Evolutionary conservation across 2,113 vertebrate species (phyloP).

Genomic region (Brevimyrus niger): DNA sequence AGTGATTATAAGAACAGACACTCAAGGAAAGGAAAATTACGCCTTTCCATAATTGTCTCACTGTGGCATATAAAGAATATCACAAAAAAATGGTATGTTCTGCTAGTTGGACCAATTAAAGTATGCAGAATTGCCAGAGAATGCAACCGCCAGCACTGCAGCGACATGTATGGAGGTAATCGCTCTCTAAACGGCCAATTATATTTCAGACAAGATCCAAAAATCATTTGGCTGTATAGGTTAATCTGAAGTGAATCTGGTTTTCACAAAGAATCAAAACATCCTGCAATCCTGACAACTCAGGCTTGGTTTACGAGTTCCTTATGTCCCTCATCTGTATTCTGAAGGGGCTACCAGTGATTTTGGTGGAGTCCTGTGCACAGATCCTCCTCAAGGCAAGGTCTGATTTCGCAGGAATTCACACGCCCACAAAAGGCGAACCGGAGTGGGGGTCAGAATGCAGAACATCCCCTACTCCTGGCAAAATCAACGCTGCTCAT

Average conservation of each 20-base stretch:
- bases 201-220: slow-evolving; percentile 51
- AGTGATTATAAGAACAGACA: background rate
- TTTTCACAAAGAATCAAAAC: slow-evolving; percentile 65
- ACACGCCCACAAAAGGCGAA: slow-evolving; percentile 27
- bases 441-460: slow-evolving; percentile 49
- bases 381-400: slow-evolving; percentile 27
- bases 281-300: slow-evolving; percentile 64
- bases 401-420: slow-evolving; percentile 25
- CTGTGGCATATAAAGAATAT: background rate
- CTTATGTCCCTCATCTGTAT: slow-evolving; percentile 61
- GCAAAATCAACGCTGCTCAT: background rate
- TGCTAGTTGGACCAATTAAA: background rate
- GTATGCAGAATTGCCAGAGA: background rate
- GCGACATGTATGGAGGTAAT: slow-evolving; percentile 49
- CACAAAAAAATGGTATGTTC: background rate
- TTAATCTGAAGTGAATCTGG: slow-evolving; percentile 65
- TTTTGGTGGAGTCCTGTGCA: slow-evolving; percentile 57
- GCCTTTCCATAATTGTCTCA: background rate
- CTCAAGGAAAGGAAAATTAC: background rate
- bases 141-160: background rate
- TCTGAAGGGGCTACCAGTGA: slow-evolving; percentile 60
- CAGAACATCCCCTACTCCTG: slow-evolving; percentile 35
- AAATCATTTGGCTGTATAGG: slow-evolving; percentile 57
- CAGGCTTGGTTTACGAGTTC: slow-evolving; percentile 55
- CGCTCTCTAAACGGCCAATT: slow-evolving; percentile 57